Percentiles rank a stretch among this genome's conserved stretches.
These are phyloP conservation scores for Iguana delicatissima DNA, from an alignment of 2,797 vertebrate species.

Conservation along the genomic window DNA sequence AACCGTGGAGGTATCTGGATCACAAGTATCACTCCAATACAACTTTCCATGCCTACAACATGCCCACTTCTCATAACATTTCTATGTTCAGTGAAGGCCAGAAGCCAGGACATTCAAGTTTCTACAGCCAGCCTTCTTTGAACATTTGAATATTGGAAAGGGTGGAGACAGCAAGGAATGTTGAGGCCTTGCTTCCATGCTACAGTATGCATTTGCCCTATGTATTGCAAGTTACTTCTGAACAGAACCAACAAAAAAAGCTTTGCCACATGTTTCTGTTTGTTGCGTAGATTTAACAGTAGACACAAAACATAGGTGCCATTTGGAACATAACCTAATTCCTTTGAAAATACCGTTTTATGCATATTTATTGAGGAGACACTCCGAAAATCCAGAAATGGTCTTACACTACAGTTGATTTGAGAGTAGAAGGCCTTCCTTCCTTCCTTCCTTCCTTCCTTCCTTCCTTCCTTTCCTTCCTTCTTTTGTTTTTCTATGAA, in stretches of 20 bases:
- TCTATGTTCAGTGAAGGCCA: not conserved
- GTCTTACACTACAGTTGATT: constrained; percentile 23
- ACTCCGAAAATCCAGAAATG: constrained; percentile 49
- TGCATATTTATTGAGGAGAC: constrained; percentile 58
- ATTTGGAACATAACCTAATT: constrained; percentile 48
- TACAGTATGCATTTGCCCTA: not conserved
- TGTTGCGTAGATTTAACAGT: constrained; percentile 32
- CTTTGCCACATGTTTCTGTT: not conserved
- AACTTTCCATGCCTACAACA: too few relatives aligned
- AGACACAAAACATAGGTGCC: not conserved
- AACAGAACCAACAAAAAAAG: not conserved
- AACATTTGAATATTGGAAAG: too few relatives aligned
- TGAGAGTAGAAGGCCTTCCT: constrained; percentile 29
- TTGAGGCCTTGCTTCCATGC: not conserved
- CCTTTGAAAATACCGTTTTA: constrained; percentile 57
- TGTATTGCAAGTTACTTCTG: not conserved
- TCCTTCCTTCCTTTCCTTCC: constrained; percentile 51
- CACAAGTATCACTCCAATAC: too few relatives aligned
- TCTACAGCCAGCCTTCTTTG: too few relatives aligned
- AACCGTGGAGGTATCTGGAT: too few relatives aligned
- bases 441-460: constrained; percentile 51
- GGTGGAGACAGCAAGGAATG: too few relatives aligned
- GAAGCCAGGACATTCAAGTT: not conserved
- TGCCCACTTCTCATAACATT: too few relatives aligned
- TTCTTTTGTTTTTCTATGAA: constrained; percentile 63